These are phyloP conservation scores for Phalacrocorax aristotelis DNA, from an alignment of 2,113 vertebrate genomes.

Conservation along the genomic window DNA sequence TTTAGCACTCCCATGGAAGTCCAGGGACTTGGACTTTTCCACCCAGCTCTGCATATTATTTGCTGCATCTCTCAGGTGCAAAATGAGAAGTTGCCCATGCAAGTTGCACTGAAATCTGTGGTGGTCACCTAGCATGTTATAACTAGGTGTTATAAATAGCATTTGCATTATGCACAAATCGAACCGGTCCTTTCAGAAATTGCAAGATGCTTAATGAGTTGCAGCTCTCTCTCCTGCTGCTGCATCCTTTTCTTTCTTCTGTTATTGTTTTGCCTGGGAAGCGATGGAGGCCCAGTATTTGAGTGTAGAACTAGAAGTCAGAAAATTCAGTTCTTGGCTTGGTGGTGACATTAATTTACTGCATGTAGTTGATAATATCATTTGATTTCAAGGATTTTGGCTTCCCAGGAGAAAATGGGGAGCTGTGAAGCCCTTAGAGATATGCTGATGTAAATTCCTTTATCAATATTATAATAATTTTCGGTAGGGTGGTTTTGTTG, in stretches of 20 bases:
- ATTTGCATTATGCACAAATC: background rate
- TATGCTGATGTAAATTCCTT: background rate
- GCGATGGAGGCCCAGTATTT: background rate
- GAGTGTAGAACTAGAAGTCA: background rate
- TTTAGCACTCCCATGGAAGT: background rate
- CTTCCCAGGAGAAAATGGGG: background rate
- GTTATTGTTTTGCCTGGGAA: background rate
- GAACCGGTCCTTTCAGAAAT: background rate
- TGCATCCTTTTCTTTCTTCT: background rate
- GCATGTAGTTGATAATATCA: background rate
- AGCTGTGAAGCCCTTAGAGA: background rate
- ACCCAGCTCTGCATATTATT: background rate
- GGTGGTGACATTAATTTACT: background rate
- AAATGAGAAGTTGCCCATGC: background rate
- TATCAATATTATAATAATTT: background rate
- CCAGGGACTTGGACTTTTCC: background rate
- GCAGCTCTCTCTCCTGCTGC: background rate
- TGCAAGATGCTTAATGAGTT: background rate
- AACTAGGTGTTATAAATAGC: background rate
- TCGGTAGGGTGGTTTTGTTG: background rate
- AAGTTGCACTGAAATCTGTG: background rate
- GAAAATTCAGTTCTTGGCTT: background rate
- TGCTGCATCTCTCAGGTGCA: background rate
- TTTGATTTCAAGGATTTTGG: background rate
- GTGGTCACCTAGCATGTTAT: background rate